Conservation (phyloP, 2,888 invertebrate genomes). For the Tribolium freemani region DNA sequence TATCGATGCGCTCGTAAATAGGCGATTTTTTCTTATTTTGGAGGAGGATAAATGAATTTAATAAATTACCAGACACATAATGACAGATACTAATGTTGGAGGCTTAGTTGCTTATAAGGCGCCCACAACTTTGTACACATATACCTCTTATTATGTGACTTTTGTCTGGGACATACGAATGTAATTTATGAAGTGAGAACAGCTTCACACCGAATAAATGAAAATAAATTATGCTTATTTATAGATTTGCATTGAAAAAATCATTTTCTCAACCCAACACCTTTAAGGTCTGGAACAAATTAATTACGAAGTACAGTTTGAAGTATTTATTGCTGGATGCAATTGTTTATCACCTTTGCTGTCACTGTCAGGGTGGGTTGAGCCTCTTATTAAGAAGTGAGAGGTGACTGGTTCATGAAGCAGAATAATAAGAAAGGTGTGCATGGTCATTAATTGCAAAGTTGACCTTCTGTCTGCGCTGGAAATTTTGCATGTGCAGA, state of each 20-base stretch:
- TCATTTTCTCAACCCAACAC: neutral
- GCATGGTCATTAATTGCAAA: too few relatives aligned
- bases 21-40: conserved; percentile 6
- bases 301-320: neutral
- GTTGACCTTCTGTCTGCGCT: too few relatives aligned
- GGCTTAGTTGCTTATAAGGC: conserved; percentile 2
- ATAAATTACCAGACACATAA: conserved; percentile 18
- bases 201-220: conserved; percentile 1
- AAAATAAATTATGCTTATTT: neutral
- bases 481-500: too few relatives aligned
- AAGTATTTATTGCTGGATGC: neutral
- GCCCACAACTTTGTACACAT: conserved; percentile 6
- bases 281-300: neutral
- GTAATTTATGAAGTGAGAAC: conserved; percentile 24
- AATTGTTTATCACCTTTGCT: neutral
- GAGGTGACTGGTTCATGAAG: neutral
- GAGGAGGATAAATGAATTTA: conserved; percentile 15
- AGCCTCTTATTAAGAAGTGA: neutral
- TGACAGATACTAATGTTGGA: conserved; percentile 24
- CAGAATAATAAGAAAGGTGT: neutral
- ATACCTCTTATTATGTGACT: neutral
- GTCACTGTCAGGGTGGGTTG: neutral
- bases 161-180: neutral
- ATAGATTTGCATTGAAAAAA: neutral
- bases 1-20: conserved; percentile 21